Evolutionary conservation across 2,888 invertebrate species (phyloP), one percentile per base, ranked within the genome.

Genomic region (Poecilobothrus nobilitatus): DNA sequence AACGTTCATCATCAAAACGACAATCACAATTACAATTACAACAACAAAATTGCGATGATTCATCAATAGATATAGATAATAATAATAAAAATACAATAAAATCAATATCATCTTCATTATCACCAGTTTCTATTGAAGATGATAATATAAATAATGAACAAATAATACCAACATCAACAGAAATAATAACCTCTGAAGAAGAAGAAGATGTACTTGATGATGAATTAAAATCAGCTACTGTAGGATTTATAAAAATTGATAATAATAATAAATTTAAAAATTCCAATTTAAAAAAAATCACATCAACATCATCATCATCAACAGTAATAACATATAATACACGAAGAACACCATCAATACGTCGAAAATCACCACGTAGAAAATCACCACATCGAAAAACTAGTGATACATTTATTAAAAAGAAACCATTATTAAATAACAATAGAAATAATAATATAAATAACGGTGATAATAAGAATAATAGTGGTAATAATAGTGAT

Each of bases 61-160:
- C 18, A 22, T 44, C 66, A 15, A 34, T 44, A n/a, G 63, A 8
- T 27, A 27, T 15, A 18, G 53, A 18, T 53, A n/a, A 53, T n/a
- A n/a, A 65, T 67, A 69, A 66, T 71, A 67, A 64, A 70, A 71
- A 65, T 67, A 70, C 9, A 71, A 71, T 68, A 69, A 71, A 10
- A 71, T 70, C 66, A 66, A 63, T 22, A 65, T 66, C 68, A 37
- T 33, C 67, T 27, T 53, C 53, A 53, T 53, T 53, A 53, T 53
- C 53, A 53, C 53, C 53, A 53, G 53, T 12, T 53, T 53, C 53
- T 6, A 53, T 53, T 53, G 53, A 53, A 18, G 41, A 41, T 9
- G 41, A 41, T 9, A 41, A 41, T 12, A 1, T 41, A 12, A 9
- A 15, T 41, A 53, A 53, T 53, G 53, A 63, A 27, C 21, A 22